Evolutionary conservation across 1,140 invertebrate species (phyloP), one percentile per base, ranked within the genome.

Genomic region (Ditylenchus dipsaci): DNA sequence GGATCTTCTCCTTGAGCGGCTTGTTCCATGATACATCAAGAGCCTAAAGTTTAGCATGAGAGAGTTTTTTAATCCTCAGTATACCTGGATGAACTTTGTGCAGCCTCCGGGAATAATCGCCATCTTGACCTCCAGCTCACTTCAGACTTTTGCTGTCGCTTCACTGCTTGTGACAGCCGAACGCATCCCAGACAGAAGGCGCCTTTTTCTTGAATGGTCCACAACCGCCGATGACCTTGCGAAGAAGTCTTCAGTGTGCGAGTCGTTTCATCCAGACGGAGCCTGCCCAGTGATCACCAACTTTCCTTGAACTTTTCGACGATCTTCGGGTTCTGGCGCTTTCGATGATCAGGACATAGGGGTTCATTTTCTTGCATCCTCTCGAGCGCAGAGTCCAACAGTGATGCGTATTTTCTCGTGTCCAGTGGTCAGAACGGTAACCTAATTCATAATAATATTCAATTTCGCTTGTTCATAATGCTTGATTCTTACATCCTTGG

Each of bases 231-330:
- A 59, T 5, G 17, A 59, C 57, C 7, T 23, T 21, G 21, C 17
- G 17, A 59, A 29, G 29, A 26, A 59, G 8, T 59, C 27, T n/a
- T 7, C 26, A 17, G 57, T 59, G 17, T 19, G 26, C 29, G 19
- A 5, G 29, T 59, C 57, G 19, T n/a, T 59, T 26, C 57, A 59
- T 59, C 57, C 57, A 59, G 19, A n/a, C n/a, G n/a, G n/a, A n/a
- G n/a, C n/a, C n/a, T n/a, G n/a, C n/a, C n/a, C n/a, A n/a, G n/a
- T n/a, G n/a, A n/a, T n/a, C n/a, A n/a, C n/a, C n/a, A n/a, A n/a
- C n/a, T n/a, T n/a, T n/a, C n/a, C n/a, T n/a, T n/a, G n/a, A n/a
- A n/a, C n/a, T n/a, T n/a, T n/a, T n/a, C n/a, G n/a, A n/a, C n/a
- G n/a, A n/a, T n/a, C n/a, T n/a, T n/a, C n/a, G n/a, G n/a, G n/a